Evolutionary conservation across 23 tunicate species (phyloP), one percentile per base, ranked within the genome.

Genomic region (Halocynthia roretzi): DNA sequence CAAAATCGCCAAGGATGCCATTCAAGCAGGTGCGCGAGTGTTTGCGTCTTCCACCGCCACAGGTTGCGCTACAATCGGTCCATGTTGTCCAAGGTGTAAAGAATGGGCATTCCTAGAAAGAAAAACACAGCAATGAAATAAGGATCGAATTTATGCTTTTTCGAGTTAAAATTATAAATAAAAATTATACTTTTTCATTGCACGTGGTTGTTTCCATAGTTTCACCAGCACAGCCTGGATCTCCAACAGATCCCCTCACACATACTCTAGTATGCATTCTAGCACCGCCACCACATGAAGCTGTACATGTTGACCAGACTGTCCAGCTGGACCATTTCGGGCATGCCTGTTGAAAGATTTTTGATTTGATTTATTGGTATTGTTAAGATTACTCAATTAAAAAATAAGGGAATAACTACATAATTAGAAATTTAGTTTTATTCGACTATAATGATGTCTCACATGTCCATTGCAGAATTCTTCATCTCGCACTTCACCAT

Each of bases 391-490:
- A 31, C 44, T 31, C 15, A 15, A n/a, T 58, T 58, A 4, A 58
- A 58, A 58, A 58, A n/a, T n/a, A n/a, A n/a, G n/a, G n/a, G n/a
- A 58, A 58, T 58, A 58, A 14, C 2, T 56, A 58, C 2, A 67
- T 21, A n/a, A 67, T 1, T 0, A 67, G 12, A 11, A 17, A 67
- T 67, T 17, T 1, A 17, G 20, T 18, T 17, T 12, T 11, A 67
- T 17, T 58, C n/a, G n/a, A 58, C 4, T n/a, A 17, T 67, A 21
- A 15, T 67, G 71, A 67, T 15, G 71, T 49, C 71, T 81, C 62
- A 86, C 92, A 71, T 75, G 57, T 44, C 77, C 85, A 76, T 86
- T 86, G 78, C 92, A 86, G 78, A 81, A 76, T 51, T 86, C 92
- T 76, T 86, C 92, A n/a, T 83, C 76, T 20, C 84, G 62, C 17